These are phyloP conservation scores for Rhyacichthys aspro DNA, from an alignment of 2,797 vertebrate genomes.

Conservation along the genomic window DNA sequence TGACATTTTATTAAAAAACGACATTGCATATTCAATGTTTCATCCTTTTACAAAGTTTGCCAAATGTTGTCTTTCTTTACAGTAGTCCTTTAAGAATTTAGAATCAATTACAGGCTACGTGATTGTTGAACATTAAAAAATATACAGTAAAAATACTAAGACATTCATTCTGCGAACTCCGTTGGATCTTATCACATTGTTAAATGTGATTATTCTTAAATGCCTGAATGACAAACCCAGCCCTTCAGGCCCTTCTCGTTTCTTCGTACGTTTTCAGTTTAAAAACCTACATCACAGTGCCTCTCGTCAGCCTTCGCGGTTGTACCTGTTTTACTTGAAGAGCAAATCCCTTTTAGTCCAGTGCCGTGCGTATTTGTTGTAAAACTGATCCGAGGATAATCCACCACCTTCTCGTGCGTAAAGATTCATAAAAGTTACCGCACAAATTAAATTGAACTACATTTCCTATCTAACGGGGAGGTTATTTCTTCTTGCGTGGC, in stretches of 20 bases:
- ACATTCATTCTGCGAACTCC: no score
- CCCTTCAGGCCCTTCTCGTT: conserved; percentile 44
- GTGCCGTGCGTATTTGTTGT: conserved; percentile 80
- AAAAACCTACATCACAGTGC: conserved; percentile 51
- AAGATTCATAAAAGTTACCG: conserved; percentile 6
- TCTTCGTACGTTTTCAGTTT: conserved; percentile 73
- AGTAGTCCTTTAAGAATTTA: no score
- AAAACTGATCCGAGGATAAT: conserved; percentile 80
- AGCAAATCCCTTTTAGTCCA: conserved; percentile 78
- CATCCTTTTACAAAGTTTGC: no score
- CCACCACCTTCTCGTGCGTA: conserved; percentile 71
- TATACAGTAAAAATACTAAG: no score
- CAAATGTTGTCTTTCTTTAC: no score
- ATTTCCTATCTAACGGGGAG: conserved; percentile 17
- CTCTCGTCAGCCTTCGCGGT: not conserved
- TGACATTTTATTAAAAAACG: no score
- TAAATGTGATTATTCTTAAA: no score
- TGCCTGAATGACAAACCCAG: conserved; percentile 1
- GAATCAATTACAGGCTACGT: no score
- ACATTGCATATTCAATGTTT: no score
- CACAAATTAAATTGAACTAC: not conserved
- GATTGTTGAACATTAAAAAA: no score
- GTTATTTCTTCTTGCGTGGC: conserved; percentile 27
- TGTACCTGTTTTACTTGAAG: conserved; percentile 7
- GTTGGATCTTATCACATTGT: no score